A percentile compares a stretch with the other conserved stretches of the same genome.
phyloP scores from a whole-genome alignment of 2,888 invertebrate genomes.

The Gerris lacustris region DNA sequence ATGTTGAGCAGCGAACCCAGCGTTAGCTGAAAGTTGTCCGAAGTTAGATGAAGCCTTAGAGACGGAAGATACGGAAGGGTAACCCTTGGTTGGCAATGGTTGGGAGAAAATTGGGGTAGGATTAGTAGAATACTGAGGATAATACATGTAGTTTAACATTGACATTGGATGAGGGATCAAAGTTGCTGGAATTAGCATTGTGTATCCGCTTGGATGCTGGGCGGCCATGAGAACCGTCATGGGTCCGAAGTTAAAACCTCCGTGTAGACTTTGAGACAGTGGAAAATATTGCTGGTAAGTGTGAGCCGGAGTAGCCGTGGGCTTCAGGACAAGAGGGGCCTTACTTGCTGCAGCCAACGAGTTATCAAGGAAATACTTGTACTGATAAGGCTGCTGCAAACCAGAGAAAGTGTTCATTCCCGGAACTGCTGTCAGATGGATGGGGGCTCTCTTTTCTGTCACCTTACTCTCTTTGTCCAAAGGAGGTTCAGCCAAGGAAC shows the following conservation, averaged over 20 bases:
- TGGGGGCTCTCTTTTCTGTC: slow-evolving; percentile 6
- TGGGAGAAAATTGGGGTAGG: neutral
- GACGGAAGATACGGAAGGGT: neutral
- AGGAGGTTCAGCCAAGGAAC: neutral
- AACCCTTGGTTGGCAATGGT: neutral
- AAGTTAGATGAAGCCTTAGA: neutral
- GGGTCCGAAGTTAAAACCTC: neutral
- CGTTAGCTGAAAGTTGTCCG: slow-evolving; percentile 8
- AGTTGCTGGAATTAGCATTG: neutral
- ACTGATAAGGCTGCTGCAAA: neutral
- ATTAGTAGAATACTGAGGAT: neutral
- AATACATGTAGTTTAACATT: slow-evolving; percentile 4
- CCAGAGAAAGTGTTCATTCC: neutral
- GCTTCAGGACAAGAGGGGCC: neutral
- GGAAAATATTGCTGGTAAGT: neutral
- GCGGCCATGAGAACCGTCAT: neutral
- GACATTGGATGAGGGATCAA: neutral
- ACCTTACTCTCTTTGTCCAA: neutral
- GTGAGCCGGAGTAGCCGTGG: neutral
- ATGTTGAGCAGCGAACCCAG: slow-evolving; percentile 5
- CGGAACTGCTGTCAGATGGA: slow-evolving; percentile 7
- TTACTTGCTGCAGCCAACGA: neutral
- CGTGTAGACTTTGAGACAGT: neutral
- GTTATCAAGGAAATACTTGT: neutral
- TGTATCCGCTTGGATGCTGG: slow-evolving; percentile 5